Evolutionary conservation across 2,113 vertebrate species (phyloP), one percentile per base, ranked within the genome.

Genomic region (Phylloscopus trochilus): DNA sequence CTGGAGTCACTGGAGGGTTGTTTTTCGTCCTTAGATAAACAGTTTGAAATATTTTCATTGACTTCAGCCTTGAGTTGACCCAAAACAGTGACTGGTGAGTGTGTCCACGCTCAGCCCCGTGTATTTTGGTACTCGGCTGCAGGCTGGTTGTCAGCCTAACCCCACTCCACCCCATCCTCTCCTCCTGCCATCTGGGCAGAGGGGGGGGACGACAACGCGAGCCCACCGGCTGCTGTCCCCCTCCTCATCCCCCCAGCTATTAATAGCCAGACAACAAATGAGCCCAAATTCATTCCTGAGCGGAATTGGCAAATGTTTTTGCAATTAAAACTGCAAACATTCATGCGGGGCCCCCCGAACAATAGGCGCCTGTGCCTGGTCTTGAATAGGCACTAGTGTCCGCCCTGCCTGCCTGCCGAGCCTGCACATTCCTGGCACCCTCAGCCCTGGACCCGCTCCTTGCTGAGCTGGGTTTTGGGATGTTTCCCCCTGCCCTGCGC

Each of bases 361-460:
- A 98, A 98, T 98, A 94, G 95, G 28, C 74, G 94, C 93, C 96
- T 98, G 97, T 98, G 98, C 93, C 68, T 68, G 92, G 33, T 85
- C 93, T 28, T 98, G 97, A 98, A 98, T 98, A 97, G 96, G 90
- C 91, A 93, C 94, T 43, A 97, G 93, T 97, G 97, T 98, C 97
- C 80, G 7, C 87, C 89, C 90, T 81, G 94, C 87, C 95, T 62
- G 87, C 95, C 87, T 90, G 91, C 97, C 73, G 59, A 96, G 96
- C 68, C 96, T 90, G 95, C 95, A 93, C 98, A 97, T 98, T 98
- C 97, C 98, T 97, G 96, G 97, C 97, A 97, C 97, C 94, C 97
- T 93, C 89, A 82, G 24, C 92, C 77, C 90, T 89, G 81, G 84
- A 84, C 69, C 83, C 17, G 47, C 91, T 96, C 94, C 89, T 93